phyloP scores from a whole-genome alignment of 1,140 invertebrate genomes.

The Battus philenor region DNA sequence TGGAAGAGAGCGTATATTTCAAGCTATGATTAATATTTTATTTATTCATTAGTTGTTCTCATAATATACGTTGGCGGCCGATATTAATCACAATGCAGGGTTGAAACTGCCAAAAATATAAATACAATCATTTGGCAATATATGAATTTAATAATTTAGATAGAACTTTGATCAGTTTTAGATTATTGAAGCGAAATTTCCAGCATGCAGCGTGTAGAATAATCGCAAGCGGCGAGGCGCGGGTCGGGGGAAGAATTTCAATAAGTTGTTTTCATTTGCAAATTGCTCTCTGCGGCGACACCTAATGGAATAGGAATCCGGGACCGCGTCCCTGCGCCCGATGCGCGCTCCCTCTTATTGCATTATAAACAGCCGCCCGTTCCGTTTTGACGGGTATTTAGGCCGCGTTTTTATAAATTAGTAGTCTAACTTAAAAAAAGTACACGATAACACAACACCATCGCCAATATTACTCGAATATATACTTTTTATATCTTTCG shows the following conservation, averaged over 20 bases:
- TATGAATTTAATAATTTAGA: conserved; percentile 6
- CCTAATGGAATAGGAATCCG: conserved; percentile 70
- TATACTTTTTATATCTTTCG: too few relatives aligned
- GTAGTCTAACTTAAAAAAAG: too few relatives aligned
- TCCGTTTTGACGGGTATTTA: conserved; percentile 27
- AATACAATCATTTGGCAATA: too few relatives aligned
- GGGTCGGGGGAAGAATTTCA: conserved; percentile 67
- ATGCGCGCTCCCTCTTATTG: conserved; percentile 47
- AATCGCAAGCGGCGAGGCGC: conserved; percentile 37
- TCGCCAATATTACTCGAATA: too few relatives aligned
- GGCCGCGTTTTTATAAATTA: conserved; percentile 22
- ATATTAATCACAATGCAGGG: too few relatives aligned
- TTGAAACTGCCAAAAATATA: too few relatives aligned
- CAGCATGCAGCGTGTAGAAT: conserved; percentile 33
- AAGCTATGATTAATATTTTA: too few relatives aligned
- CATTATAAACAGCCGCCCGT: conserved; percentile 59
- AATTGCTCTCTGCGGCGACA: conserved; percentile 67
- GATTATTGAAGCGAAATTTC: conserved; percentile 18
- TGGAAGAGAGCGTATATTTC: too few relatives aligned
- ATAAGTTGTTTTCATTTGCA: conserved; percentile 76
- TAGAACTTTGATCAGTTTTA: conserved; percentile 7
- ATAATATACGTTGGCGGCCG: too few relatives aligned
- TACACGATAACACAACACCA: too few relatives aligned
- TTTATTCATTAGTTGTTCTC: too few relatives aligned
- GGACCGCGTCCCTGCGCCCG: conserved; percentile 41